Evolutionary conservation across 2,113 vertebrate genomes (phyloP).

Genomic region (Aphelocoma coerulescens): DNA sequence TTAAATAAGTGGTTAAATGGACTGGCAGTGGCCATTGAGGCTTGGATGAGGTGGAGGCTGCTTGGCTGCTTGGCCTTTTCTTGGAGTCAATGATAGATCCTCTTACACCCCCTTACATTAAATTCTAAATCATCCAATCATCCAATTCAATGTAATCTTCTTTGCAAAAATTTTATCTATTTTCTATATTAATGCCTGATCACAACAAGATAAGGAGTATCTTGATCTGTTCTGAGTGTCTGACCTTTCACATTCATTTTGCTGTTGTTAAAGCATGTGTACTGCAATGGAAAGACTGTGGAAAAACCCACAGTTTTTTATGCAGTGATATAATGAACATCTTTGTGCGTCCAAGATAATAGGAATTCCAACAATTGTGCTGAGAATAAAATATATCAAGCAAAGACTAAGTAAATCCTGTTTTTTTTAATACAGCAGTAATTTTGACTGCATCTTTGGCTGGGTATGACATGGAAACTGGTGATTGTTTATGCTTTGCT

Average conservation of each 20-base stretch:
- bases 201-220: background rate
- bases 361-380: background rate
- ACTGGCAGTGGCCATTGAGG: background rate
- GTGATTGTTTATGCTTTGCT: constrained; percentile 13
- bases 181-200: background rate
- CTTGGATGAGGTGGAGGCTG: background rate
- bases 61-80: background rate
- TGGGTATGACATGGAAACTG: background rate
- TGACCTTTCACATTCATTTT: background rate
- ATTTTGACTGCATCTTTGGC: background rate
- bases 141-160: background rate
- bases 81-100: accelerated
- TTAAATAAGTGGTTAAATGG: background rate
- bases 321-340: background rate
- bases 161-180: background rate
- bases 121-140: background rate
- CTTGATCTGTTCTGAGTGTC: background rate
- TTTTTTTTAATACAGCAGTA: background rate
- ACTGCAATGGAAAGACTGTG: background rate
- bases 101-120: background rate
- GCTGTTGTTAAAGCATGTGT: background rate
- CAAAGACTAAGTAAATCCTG: background rate
- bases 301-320: background rate
- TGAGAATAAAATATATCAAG: background rate
- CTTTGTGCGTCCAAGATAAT: background rate